Evolutionary conservation across 2,797 vertebrate species (phyloP).

Genomic region (Hirundo rustica): DNA sequence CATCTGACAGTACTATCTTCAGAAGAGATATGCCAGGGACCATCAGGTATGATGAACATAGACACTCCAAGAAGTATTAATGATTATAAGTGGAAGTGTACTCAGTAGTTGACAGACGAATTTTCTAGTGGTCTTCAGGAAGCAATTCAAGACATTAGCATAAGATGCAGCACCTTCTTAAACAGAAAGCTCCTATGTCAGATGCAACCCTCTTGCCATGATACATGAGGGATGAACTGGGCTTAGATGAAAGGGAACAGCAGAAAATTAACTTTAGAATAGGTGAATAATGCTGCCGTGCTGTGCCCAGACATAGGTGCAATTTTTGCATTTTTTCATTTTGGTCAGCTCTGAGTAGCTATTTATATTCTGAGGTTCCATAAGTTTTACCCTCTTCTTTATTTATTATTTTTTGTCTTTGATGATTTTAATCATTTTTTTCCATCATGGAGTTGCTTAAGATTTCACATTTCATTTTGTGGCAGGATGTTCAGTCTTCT

Average conservation of each 20-base stretch:
- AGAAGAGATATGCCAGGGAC: background rate
- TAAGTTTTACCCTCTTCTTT: background rate
- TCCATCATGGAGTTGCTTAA: background rate
- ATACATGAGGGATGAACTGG: background rate
- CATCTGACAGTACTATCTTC: background rate
- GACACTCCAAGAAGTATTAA: background rate
- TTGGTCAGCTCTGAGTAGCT: background rate
- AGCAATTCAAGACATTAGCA: background rate
- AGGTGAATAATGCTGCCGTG: background rate
- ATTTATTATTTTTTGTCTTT: background rate
- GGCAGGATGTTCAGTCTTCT: background rate
- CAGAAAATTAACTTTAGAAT: background rate
- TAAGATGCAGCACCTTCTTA: background rate
- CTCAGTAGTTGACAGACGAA: background rate
- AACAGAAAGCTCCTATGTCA: background rate
- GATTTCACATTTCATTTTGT: background rate
- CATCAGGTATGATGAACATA: background rate
- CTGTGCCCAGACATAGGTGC: background rate
- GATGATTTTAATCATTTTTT: background rate
- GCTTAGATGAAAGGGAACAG: background rate
- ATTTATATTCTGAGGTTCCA: background rate
- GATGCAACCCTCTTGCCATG: background rate
- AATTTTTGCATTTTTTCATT: background rate
- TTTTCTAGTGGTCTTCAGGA: background rate
- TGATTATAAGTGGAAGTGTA: background rate